These are phyloP conservation scores for Balanococcus diminutus DNA, from an alignment of 2,888 invertebrate species.

Conservation along the genomic window DNA sequence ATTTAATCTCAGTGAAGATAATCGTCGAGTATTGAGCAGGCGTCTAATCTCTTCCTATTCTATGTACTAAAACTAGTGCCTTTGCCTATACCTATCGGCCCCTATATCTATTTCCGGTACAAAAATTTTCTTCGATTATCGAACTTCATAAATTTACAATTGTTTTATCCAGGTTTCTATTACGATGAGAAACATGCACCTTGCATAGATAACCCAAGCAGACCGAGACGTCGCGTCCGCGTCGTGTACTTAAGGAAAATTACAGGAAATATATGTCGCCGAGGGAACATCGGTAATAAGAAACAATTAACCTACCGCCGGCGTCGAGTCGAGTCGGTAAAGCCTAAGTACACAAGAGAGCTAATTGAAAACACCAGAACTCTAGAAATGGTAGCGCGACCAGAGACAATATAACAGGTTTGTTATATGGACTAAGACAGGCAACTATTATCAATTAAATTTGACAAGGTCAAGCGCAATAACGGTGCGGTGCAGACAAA, in stretches of 20 bases:
- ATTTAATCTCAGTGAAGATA: no score
- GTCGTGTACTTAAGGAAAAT: not conserved
- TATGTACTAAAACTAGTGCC: no score
- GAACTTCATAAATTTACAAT: not conserved
- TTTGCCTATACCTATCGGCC: no score
- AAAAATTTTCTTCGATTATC: not conserved
- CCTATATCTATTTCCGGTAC: not conserved
- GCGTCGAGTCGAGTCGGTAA: not conserved
- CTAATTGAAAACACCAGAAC: slow-evolving; percentile 5
- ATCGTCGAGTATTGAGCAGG: no score
- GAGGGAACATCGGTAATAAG: not conserved
- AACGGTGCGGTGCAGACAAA: slow-evolving; percentile 5
- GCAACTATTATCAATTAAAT: slow-evolving; percentile 33
- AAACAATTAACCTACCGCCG: not conserved
- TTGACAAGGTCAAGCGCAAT: slow-evolving; percentile 37
- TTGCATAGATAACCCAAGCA: not conserved
- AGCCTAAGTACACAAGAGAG: not conserved
- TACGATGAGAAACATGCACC: not conserved
- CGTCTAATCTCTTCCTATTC: no score
- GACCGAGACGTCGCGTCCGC: not conserved
- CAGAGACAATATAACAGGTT: slow-evolving; percentile 27
- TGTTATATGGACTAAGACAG: not conserved
- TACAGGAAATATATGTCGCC: not conserved
- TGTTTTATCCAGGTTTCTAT: not conserved
- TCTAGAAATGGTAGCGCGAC: slow-evolving; percentile 3